Evolutionary conservation across 92 coral and sea anemone genomes (phyloP).

Genomic region (Epizoanthus fatuus): DNA sequence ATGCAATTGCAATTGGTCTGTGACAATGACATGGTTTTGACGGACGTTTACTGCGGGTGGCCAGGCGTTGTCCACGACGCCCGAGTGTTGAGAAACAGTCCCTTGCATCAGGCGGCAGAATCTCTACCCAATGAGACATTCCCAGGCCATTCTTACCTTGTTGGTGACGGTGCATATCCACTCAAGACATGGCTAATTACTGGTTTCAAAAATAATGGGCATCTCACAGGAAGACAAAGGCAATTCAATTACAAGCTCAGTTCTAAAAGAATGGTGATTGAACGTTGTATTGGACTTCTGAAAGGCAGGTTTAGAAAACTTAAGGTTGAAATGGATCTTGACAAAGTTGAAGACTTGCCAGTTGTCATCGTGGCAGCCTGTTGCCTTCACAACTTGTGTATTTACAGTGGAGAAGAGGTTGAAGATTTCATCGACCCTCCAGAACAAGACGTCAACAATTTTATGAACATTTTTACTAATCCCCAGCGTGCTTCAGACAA

Average conservation of each 20-base stretch:
- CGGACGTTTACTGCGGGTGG: conserved; percentile 66
- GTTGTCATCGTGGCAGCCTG: conserved; percentile 59
- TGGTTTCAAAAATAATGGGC: conserved; percentile 67
- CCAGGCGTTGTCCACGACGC: conserved; percentile 66
- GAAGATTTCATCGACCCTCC: conserved; percentile 57
- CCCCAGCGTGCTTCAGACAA: conserved; percentile 35
- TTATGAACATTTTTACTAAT: conserved; percentile 56
- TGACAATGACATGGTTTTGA: conserved; percentile 55
- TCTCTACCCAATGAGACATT: conserved; percentile 44
- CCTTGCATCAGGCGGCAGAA: conserved; percentile 58
- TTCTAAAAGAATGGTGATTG: conserved; percentile 67
- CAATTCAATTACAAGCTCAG: conserved; percentile 66
- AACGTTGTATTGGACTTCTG: conserved; percentile 73
- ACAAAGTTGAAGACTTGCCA: conserved; percentile 58
- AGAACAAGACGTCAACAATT: conserved; percentile 47
- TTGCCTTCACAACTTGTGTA: conserved; percentile 59
- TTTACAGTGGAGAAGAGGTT: conserved; percentile 51
- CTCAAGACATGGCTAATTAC: conserved; percentile 60
- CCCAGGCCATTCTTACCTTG: conserved; percentile 53
- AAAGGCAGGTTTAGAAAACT: conserved; percentile 72
- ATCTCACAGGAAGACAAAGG: conserved; percentile 66
- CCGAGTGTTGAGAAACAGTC: conserved; percentile 58
- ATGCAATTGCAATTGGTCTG: conserved; percentile 57
- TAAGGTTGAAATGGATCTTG: conserved; percentile 75
- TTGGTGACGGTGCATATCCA: conserved; percentile 67